These are phyloP conservation scores for Idaea straminata DNA, from an alignment of 2,888 invertebrate species.

Conservation along the genomic window DNA sequence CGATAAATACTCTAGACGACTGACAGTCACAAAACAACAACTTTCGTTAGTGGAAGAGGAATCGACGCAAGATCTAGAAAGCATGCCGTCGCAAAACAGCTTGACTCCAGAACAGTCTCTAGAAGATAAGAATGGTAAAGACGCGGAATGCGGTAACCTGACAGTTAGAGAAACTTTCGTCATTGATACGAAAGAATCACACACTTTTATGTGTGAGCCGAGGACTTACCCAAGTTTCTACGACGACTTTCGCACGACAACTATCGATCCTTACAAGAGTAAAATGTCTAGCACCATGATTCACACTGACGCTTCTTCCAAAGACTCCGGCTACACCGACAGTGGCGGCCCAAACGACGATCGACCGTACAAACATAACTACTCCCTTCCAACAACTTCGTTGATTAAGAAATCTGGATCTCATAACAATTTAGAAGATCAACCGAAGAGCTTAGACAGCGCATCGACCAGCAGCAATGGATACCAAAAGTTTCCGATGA, in stretches of 20 bases:
- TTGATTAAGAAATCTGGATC: constrained; percentile 45
- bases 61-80: constrained; percentile 71
- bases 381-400: constrained; percentile 57
- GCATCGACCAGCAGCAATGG: constrained; percentile 48
- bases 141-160: constrained; percentile 23
- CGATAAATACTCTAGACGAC: constrained; percentile 55
- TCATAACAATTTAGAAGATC: constrained; percentile 46
- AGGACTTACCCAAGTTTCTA: constrained; percentile 65
- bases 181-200: constrained; percentile 35
- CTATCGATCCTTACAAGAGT: constrained; percentile 42
- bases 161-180: constrained; percentile 34
- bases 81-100: constrained; percentile 63
- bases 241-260: constrained; percentile 55
- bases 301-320: constrained; percentile 66
- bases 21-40: constrained; percentile 63
- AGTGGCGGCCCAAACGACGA: constrained; percentile 62
- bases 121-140: constrained; percentile 36
- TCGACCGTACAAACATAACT: constrained; percentile 49
- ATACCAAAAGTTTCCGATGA: constrained; percentile 45
- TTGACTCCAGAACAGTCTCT: constrained; percentile 57
- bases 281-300: constrained; percentile 58
- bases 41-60: constrained; percentile 76
- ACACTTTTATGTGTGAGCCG: constrained; percentile 45
- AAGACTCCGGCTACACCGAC: constrained; percentile 72
- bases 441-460: constrained; percentile 66